Base-by-base conservation (phyloP, 2,888 invertebrate genomes). In the Drosophila austrosaltans region DNA sequence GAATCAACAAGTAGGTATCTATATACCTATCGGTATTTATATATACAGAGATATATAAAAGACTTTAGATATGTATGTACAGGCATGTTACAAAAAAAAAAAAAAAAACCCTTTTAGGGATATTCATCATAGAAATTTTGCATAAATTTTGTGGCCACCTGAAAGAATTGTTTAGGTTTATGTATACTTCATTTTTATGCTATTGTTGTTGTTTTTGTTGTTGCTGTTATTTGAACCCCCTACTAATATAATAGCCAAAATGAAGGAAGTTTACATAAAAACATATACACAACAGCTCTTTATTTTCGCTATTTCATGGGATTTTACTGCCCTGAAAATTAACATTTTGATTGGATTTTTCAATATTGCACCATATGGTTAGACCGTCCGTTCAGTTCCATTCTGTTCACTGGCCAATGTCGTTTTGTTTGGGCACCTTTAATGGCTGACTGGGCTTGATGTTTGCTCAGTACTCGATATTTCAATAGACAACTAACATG, bases 291-390 rank as follows among this genome's bases (percentile, higher is more conserved):
- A 36, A 69, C 36, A 36, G 57, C 57, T 16, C 32, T 30, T 44
- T 25, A 59, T 48, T 60, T 60, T 44, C 32, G 44, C 44, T 44
- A 42, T 72, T 72, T 71, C 53, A 69, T 36, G 20, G 40, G 62
- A 39, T 66, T 59, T 58, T 48, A 63, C 62, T 67, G 62, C 58
- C 77, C 70, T 69, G 69, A 74, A 48, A 87, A 85, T 85, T 85
- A 87, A 89, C 84, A 85, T 89, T 85, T 85, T 85, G 84, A 85
- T 85, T 85, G 87, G 89, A 88, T 85, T 89, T 85, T 85, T 79
- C 89, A 89, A 85, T 85, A 85, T 85, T 85, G 84, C 71, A 70
- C 89, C 84, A 85, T 85, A 85, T 85, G 84, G 85, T 61, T 68
- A 78, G 69, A 72, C 22, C 36, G 8, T 39, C 10, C 48, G 25